Base-by-base conservation (phyloP, 1,140 invertebrate genomes). In the Sminthurinus signatus region DNA sequence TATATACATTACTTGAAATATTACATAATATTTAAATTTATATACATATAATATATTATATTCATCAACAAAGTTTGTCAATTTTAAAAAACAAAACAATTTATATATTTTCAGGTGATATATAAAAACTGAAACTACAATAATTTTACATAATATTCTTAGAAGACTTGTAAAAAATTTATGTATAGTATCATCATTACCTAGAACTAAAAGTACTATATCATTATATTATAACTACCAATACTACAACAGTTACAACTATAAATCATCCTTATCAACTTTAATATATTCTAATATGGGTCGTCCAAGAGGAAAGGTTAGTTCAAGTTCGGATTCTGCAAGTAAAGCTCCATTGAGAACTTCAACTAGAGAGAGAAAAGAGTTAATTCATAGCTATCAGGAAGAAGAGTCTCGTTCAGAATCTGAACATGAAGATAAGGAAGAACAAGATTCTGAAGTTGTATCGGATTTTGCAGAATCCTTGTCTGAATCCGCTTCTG, bases 351-450 rank as follows among this genome's bases (percentile, higher is more conserved):
- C n/a, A 17, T 3, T 56, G 32, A 8, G 64, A n/a, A 44, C 55
- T 25, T 46, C 64, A 25, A 31, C 48, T 23, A 44, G 62, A 59
- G 17, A 43, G 39, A 1, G 64, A 60, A 43, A 32, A 60, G 21
- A 65, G 62, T 17, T 21, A 61, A 14, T 48, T 51, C 5, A 4
- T 44, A 46, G 50, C 64, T 36, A 63, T 48, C 32, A 42, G 27
- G 25, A 54, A 52, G 23, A 52, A 21, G n/a, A n/a, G n/a, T 48
- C 25, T 48, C 10, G 58, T 50, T 12, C 27, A 43, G 23, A 48
- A 48, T 52, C 62, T n/a, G 1, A 57, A 39, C 14, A 50, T 55
- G 50, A 36, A 21, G 62, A 57, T 46, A 51, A 36, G 56, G 64
- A 66, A 61, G 52, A 25, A 29, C 31, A 27, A 58, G 32, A n/a